Evolutionary conservation across 2,797 vertebrate genomes (phyloP), one percentile per base, ranked within the genome.

Genomic region (Coregonus ussuriensis): DNA sequence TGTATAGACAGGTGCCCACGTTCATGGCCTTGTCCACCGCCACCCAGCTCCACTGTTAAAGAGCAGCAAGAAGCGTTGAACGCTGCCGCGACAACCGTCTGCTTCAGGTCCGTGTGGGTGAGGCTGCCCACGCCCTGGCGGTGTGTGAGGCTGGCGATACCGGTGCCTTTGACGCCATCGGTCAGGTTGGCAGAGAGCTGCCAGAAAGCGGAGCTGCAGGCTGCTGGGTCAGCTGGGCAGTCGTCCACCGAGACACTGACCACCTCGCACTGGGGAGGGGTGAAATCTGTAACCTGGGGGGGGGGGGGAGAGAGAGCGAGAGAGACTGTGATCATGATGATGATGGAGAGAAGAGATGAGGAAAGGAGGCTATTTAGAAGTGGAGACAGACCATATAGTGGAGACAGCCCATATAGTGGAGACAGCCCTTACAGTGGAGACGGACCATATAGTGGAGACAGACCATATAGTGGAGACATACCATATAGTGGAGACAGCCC

Each of bases 51-150:
- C 1, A 93, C 87, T 9, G 84, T 83, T 54, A 90, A 86, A 0
- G 92, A 92, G 79, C 94, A 94, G 85, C 94, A 95, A 69, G 94
- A 90, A 31, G 91, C 87, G 1, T 72, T 89, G 84, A 93, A 94
- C 47, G 69, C 53, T 1, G 85, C 88, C 29, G 81, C 37, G 25
- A 91, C 33, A 4, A 83, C 2, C 0, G 80, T 9, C 3, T 3
- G 31, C 2, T 0, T 72, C 51, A 87, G 56, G 1, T 66, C 1
- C 11, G 66, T 81, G 73, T 79, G 1, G 0, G 69, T 86, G 35
- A 94, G 84, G 52, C 80, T 91, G 16, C 92, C 92, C 4, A 81
- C 87, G n/a, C 91, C 92, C 56, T 82, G 59, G 13, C 71, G 86
- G 54, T 88, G 0, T 21, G 15, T 78, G 56, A 94, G 1, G 0